These are phyloP conservation scores for Poecilus cupreus DNA, from an alignment of 2,888 invertebrate species.

Conservation along the genomic window DNA sequence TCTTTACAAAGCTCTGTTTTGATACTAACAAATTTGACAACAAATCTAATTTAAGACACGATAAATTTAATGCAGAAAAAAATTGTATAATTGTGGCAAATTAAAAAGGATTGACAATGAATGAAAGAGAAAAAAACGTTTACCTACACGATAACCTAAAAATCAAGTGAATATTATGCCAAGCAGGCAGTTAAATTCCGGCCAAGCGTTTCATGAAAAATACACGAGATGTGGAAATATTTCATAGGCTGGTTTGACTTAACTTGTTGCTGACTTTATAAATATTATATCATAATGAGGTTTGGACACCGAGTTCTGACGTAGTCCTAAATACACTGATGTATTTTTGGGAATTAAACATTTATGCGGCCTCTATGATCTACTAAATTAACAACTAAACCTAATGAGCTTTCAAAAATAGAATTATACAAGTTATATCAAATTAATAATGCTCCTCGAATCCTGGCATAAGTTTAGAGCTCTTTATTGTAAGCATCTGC, in stretches of 20 bases:
- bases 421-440: too few relatives aligned
- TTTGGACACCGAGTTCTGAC: background rate
- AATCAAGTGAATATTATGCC: background rate
- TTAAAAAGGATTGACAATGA: too few relatives aligned
- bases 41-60: too few relatives aligned
- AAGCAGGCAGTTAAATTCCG: background rate
- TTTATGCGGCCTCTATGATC: background rate
- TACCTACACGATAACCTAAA: too few relatives aligned
- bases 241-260: background rate
- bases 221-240: background rate
- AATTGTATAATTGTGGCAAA: too few relatives aligned
- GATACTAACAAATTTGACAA: too few relatives aligned
- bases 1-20: too few relatives aligned
- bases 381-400: background rate
- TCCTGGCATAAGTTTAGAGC: too few relatives aligned
- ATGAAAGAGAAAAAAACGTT: too few relatives aligned
- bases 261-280: constrained; percentile 22
- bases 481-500: background rate
- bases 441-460: too few relatives aligned
- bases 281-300: constrained; percentile 6
- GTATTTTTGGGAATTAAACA: background rate
- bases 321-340: background rate
- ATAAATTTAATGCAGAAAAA: too few relatives aligned
- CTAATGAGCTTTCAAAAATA: too few relatives aligned
- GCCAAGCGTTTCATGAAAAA: constrained; percentile 6